A percentile compares a stretch with the other conserved stretches of the same genome.
Conservation (phyloP, 2,797 vertebrate species). For the Rhinatrema bivittatum region DNA sequence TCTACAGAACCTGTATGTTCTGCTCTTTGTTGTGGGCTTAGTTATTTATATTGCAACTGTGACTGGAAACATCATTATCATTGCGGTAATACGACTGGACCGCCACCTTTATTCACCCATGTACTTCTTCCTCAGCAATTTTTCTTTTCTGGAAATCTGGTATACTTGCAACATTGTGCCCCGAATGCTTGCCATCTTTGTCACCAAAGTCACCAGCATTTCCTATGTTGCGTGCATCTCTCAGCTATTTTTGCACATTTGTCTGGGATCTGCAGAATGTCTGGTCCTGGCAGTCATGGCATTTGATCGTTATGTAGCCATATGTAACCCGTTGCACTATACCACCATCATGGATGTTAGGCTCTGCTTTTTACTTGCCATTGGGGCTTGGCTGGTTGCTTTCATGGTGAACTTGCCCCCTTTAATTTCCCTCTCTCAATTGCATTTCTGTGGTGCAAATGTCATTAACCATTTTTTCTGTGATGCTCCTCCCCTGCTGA, state of each 20-base stretch:
- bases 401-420: too few relatives aligned
- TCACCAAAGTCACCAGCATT: conserved; percentile 6
- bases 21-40: conserved; percentile 4
- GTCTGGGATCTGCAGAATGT: conserved; percentile 3
- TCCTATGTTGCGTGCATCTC: background rate
- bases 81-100: conserved; percentile 5
- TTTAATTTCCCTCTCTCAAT: conserved; percentile 3
- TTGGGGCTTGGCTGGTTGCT: too few relatives aligned
- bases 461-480: conserved; percentile 9
- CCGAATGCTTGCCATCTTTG: conserved; percentile 13
- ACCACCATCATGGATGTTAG: conserved; percentile 3
- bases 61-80: conserved; percentile 11
- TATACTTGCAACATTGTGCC: conserved; percentile 7
- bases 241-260: conserved; percentile 5
- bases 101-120: conserved; percentile 4
- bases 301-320: conserved; percentile 7
- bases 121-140: conserved; percentile 10
- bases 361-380: too few relatives aligned
- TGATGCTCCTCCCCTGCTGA: conserved; percentile 9
- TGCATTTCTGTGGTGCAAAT: conserved; percentile 17
- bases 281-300: conserved; percentile 10
- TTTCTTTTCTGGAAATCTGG: conserved; percentile 7
- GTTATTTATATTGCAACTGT: conserved; percentile 9
- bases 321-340: conserved; percentile 17
- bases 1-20: background rate